phyloP scores from a whole-genome alignment of 64 coral and sea anemone species.

The Cladopsammia gracilis region DNA sequence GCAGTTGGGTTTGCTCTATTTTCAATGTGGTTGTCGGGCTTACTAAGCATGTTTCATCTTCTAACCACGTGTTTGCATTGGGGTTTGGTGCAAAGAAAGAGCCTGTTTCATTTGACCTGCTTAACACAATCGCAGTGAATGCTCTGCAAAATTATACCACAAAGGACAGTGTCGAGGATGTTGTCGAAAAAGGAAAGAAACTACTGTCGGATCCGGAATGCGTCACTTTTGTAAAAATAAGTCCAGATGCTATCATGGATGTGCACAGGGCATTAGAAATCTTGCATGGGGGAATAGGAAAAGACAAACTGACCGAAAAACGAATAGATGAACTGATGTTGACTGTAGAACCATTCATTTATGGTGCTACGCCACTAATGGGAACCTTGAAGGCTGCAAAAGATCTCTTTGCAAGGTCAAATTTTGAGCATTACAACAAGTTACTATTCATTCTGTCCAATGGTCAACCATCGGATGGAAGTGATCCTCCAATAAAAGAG shows the following conservation, averaged over 20 bases:
- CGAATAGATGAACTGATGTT: background rate
- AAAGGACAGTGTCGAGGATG: too few relatives aligned
- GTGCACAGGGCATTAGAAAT: conserved; percentile 56
- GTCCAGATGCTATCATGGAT: background rate
- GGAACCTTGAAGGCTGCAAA: background rate
- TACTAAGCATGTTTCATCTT: conserved; percentile 23
- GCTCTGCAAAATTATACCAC: too few relatives aligned
- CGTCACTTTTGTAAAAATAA: background rate
- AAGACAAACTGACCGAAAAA: conserved; percentile 35
- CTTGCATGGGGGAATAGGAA: conserved; percentile 20
- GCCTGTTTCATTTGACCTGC: background rate
- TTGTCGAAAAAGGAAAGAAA: background rate
- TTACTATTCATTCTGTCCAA: conserved; percentile 59
- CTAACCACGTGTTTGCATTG: conserved; percentile 51
- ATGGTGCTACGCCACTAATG: conserved; percentile 18
- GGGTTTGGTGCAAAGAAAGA: conserved; percentile 27
- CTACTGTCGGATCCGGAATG: background rate
- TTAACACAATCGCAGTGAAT: background rate
- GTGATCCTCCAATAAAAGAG: background rate
- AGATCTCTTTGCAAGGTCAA: background rate
- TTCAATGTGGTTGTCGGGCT: conserved; percentile 33
- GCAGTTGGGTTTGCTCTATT: conserved; percentile 19
- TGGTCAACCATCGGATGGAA: conserved; percentile 34
- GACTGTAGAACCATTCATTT: conserved; percentile 24
- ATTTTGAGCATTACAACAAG: conserved; percentile 21